phyloP scores from a whole-genome alignment of 2,113 vertebrate species.

The Petaurus breviceps region DNA sequence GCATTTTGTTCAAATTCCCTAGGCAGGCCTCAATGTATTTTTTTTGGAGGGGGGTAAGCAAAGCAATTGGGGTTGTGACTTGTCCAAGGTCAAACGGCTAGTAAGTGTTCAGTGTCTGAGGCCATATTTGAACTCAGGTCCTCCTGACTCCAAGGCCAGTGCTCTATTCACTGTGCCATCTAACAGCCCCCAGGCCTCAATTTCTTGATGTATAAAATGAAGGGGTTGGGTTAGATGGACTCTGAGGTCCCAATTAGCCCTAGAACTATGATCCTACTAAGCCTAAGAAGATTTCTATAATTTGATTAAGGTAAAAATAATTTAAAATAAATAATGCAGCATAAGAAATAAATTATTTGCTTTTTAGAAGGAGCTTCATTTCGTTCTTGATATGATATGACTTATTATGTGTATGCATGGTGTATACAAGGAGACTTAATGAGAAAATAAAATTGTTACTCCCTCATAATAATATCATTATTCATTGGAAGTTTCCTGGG shows the following conservation, averaged over 20 bases:
- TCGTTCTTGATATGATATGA: neutral
- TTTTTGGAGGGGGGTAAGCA: too few relatives aligned
- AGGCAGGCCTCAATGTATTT: neutral
- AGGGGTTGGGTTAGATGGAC: neutral
- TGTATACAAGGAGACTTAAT: conserved; percentile 7
- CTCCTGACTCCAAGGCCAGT: too few relatives aligned
- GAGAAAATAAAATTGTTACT: conserved; percentile 17
- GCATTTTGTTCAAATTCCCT: neutral
- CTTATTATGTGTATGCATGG: conserved; percentile 19
- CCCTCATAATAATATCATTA: conserved; percentile 26
- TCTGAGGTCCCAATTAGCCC: neutral
- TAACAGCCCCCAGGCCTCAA: neutral
- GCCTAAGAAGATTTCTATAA: conserved; percentile 31
- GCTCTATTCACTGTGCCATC: too few relatives aligned
- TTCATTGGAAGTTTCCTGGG: conserved; percentile 7
- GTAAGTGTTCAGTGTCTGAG: too few relatives aligned
- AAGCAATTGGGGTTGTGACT: too few relatives aligned
- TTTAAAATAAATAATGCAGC: neutral
- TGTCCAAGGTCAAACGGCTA: too few relatives aligned
- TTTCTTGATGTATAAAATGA: neutral
- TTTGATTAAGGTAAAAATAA: neutral
- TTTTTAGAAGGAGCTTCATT: neutral
- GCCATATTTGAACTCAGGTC: too few relatives aligned
- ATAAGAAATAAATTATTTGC: neutral
- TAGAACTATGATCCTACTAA: neutral